Evolutionary conservation across 2,113 vertebrate genomes (phyloP).

Genomic region (Pelusios castaneus): DNA sequence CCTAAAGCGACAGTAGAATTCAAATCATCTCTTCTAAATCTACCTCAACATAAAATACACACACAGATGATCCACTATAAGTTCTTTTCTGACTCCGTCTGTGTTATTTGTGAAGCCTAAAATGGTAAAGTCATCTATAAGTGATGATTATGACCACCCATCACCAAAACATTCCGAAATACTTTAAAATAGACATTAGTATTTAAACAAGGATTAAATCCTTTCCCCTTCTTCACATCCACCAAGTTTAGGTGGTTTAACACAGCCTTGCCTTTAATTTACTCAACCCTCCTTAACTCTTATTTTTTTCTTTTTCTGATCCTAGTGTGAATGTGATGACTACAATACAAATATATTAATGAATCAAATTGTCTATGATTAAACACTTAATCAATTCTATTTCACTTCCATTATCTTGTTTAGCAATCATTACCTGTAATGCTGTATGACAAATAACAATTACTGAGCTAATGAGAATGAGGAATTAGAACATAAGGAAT

Average conservation of each 20-base stretch:
- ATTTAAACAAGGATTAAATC: neutral
- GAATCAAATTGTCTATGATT: neutral
- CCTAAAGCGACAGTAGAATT: neutral
- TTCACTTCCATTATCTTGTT: slow-evolving; percentile 5
- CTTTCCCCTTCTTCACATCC: neutral
- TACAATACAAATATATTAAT: neutral
- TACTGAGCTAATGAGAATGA: slow-evolving; percentile 2
- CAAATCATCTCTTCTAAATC: neutral
- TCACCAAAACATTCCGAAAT: neutral
- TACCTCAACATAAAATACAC: accelerated
- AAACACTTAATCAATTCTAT: slow-evolving; percentile 8
- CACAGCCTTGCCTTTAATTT: neutral
- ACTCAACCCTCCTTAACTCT: neutral
- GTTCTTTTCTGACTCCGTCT: neutral
- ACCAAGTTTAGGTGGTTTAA: neutral
- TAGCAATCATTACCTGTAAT: neutral
- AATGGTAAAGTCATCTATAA: neutral
- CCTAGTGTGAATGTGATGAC: accelerated
- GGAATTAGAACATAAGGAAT: neutral
- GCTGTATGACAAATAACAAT: neutral
- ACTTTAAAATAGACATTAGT: neutral
- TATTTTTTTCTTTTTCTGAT: neutral
- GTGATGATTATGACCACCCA: neutral
- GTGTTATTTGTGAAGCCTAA: neutral
- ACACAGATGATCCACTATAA: accelerated